Percentiles rank a stretch among this genome's conserved stretches.
Conservation (phyloP, 2,888 invertebrate genomes). For the Dorcus parallelipipedus region DNA sequence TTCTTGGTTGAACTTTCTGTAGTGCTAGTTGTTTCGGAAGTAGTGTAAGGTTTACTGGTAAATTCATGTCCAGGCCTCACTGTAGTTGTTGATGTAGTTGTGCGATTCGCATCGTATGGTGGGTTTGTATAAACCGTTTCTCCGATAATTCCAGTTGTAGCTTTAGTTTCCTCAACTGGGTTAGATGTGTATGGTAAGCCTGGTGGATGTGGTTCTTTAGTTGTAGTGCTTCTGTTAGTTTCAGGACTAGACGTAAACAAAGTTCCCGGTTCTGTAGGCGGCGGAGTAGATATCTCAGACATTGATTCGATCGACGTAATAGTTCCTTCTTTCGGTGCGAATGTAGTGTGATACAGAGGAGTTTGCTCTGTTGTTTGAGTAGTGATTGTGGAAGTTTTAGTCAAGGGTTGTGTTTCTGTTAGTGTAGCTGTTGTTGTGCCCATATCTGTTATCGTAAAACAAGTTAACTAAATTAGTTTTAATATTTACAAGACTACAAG, state of each 20-base stretch:
- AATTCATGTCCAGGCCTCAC: slow-evolving; percentile 9
- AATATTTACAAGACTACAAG: slow-evolving; percentile 2
- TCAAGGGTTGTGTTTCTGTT: slow-evolving; percentile 42
- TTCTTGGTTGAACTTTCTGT: background rate
- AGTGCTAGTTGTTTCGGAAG: background rate
- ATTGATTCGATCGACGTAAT: background rate
- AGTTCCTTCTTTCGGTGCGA: slow-evolving; percentile 6
- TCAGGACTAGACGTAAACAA: background rate
- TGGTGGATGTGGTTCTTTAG: background rate
- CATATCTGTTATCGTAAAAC: slow-evolving; percentile 49
- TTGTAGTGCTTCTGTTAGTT: background rate
- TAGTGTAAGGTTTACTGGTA: slow-evolving; percentile 11
- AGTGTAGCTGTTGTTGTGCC: slow-evolving; percentile 47
- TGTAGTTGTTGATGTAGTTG: slow-evolving; percentile 11
- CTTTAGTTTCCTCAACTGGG: background rate
- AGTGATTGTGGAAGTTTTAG: slow-evolving; percentile 24
- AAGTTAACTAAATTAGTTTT: slow-evolving; percentile 21
- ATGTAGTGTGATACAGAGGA: slow-evolving; percentile 18
- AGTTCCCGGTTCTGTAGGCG: background rate
- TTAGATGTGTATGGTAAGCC: background rate
- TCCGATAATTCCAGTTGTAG: background rate
- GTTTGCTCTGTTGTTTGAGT: slow-evolving; percentile 16
- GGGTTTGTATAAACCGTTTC: slow-evolving; percentile 9
- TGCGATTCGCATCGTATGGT: slow-evolving; percentile 8
- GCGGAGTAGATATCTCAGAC: too few relatives aligned